Conservation (phyloP, 1,140 invertebrate species). For the Teleogryllus occipitalis region DNA sequence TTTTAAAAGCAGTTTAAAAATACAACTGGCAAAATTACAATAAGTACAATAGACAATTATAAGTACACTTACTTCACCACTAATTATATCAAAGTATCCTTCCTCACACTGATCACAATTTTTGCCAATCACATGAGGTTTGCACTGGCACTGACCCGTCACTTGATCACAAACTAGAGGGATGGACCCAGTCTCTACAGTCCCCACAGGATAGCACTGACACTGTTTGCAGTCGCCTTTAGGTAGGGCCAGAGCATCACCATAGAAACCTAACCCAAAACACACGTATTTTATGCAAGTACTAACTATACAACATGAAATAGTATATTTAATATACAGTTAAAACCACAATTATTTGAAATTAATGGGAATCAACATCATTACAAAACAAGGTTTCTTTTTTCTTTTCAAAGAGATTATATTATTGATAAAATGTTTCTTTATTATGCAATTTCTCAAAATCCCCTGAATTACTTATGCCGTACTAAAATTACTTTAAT, state of each 20-base stretch:
- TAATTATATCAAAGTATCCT: slow-evolving; percentile 74
- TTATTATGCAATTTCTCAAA: too few relatives aligned
- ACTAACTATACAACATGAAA: too few relatives aligned
- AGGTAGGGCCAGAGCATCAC: slow-evolving; percentile 73
- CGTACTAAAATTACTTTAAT: too few relatives aligned
- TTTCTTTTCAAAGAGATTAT: too few relatives aligned
- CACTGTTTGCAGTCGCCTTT: slow-evolving; percentile 89
- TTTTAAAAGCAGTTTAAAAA: background rate
- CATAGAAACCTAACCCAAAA: slow-evolving; percentile 60
- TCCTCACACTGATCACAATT: slow-evolving; percentile 84
- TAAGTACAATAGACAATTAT: background rate
- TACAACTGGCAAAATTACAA: background rate
- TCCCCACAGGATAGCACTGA: slow-evolving; percentile 73
- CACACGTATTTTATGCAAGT: background rate
- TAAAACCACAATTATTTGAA: too few relatives aligned
- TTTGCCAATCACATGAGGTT: slow-evolving; percentile 72
- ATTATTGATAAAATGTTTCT: too few relatives aligned
- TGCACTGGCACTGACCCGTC: slow-evolving; percentile 78
- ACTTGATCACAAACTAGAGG: slow-evolving; percentile 69
- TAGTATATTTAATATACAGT: too few relatives aligned
- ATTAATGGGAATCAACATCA: too few relatives aligned
- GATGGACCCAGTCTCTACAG: slow-evolving; percentile 52
- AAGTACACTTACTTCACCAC: slow-evolving; percentile 49
- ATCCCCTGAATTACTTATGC: too few relatives aligned
- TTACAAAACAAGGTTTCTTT: too few relatives aligned